A percentile compares a stretch with the other conserved stretches of the same genome.
phyloP scores from a whole-genome alignment of 2,797 vertebrate genomes.

The Manis pentadactyla region DNA sequence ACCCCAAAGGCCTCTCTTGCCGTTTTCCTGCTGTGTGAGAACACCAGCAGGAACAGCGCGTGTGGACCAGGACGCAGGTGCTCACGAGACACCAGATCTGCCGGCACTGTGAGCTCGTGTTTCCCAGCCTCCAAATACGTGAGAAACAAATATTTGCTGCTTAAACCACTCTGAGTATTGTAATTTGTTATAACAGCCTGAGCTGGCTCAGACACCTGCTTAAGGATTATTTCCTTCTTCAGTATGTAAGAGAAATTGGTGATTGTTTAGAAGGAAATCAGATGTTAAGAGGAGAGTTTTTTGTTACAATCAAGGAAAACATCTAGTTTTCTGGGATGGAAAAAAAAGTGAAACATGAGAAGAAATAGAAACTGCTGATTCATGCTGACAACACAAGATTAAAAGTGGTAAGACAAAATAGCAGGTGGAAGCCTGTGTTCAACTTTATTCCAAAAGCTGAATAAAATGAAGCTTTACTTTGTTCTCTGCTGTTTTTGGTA shows the following conservation, averaged over 20 bases:
- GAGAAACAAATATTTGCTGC: too few relatives aligned
- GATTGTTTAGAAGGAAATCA: too few relatives aligned
- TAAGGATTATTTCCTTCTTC: too few relatives aligned
- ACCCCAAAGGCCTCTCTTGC: not conserved
- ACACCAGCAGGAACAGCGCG: not conserved
- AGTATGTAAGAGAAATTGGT: too few relatives aligned
- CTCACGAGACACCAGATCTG: too few relatives aligned
- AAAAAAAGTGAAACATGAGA: not conserved
- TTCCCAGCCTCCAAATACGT: too few relatives aligned
- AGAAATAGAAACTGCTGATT: not conserved
- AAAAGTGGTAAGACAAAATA: not conserved
- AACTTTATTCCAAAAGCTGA: not conserved
- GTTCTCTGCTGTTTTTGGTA: not conserved
- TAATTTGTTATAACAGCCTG: too few relatives aligned
- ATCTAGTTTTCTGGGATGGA: not conserved
- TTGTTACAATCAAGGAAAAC: conserved; percentile 40
- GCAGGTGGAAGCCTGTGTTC: not conserved
- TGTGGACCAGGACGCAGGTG: not conserved
- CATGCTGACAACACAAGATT: not conserved
- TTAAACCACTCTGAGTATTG: too few relatives aligned
- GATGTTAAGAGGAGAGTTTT: too few relatives aligned
- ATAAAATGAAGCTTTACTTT: not conserved
- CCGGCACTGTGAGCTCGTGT: too few relatives aligned
- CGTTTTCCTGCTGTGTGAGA: not conserved
- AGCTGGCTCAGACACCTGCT: too few relatives aligned